phyloP scores from a whole-genome alignment of 1,140 invertebrate genomes.

The Leptinotarsa texana region DNA sequence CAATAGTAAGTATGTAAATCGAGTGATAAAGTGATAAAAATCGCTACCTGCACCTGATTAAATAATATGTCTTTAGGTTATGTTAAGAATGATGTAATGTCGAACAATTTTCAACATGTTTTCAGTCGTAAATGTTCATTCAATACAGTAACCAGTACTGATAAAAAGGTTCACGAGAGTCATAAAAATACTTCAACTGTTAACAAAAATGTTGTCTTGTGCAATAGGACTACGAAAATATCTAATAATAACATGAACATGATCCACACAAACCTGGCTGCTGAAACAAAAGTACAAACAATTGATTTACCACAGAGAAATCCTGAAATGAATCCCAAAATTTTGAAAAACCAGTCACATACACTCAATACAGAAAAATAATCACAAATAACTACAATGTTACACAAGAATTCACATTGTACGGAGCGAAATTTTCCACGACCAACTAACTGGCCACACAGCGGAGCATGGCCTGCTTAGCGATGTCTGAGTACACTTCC shows the following conservation, averaged over 20 bases:
- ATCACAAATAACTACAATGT: constrained; percentile 21
- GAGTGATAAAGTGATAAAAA: too few relatives aligned
- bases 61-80: too few relatives aligned
- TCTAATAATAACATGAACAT: neutral
- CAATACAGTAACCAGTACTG: too few relatives aligned
- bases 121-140: too few relatives aligned
- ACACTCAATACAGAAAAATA: constrained; percentile 12
- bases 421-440: constrained; percentile 30
- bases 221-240: neutral
- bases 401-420: constrained; percentile 30
- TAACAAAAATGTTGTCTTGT: neutral
- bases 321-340: constrained; percentile 21
- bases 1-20: too few relatives aligned
- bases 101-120: too few relatives aligned
- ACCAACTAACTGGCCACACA: constrained; percentile 21
- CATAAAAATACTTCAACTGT: neutral
- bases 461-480: constrained; percentile 33
- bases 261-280: constrained; percentile 24
- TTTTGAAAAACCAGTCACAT: constrained; percentile 13
- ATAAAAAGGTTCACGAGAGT: neutral
- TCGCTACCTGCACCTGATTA: too few relatives aligned
- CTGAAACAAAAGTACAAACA: neutral
- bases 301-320: constrained; percentile 29
- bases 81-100: too few relatives aligned
- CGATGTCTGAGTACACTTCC: constrained; percentile 23